Evolutionary conservation across 1,140 invertebrate species (phyloP), one percentile per base, ranked within the genome.

Genomic region (Lepidotrigona ventralis): DNA sequence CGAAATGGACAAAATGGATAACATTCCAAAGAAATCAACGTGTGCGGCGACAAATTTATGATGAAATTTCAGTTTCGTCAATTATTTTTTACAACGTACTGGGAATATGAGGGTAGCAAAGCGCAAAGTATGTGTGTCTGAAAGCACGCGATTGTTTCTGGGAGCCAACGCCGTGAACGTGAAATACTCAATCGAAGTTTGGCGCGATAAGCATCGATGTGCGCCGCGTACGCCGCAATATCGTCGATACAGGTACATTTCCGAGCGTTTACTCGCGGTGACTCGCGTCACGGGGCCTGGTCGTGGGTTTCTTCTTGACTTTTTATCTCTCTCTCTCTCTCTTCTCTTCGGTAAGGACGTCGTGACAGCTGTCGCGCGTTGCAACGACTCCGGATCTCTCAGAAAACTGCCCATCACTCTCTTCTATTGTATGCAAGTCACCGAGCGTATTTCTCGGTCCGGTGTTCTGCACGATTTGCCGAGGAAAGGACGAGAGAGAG

Each of bases 341-440:
- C 46, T 46, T 11, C 15, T 15, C 12, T 14, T 17, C 17, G 33
- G 56, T 72, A 81, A 60, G 29, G 39, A 73, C 71, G 75, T 15
- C 71, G 70, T 84, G 85, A 86, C 83, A 85, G 83, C 83, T 86
- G 85, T 85, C 85, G 85, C 85, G 68, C 68, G 82, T 84, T 79
- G n/a, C 85, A 85, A 85, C 71, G 78, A 60, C 80, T 68, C 51
- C 39, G 64, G 81, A 80, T 86, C 82, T 54, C 81, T 78, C 81
- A 70, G 79, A 85, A 83, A 88, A 88, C 82, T 86, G 86, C 68
- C 85, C 85, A 85, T 88, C 86, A 76, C 79, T 86, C 85, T 88
- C 77, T 29, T 79, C 84, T 88, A 88, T 88, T 88, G 86, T 88
- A 88, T 86, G 81, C 86, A 79, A 79, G 86, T 85, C 86, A 33